Percentiles rank a stretch among this genome's conserved stretches.
Evolutionary conservation across 2,888 invertebrate species (phyloP).

Genomic region (Stenodera caucasica): DNA sequence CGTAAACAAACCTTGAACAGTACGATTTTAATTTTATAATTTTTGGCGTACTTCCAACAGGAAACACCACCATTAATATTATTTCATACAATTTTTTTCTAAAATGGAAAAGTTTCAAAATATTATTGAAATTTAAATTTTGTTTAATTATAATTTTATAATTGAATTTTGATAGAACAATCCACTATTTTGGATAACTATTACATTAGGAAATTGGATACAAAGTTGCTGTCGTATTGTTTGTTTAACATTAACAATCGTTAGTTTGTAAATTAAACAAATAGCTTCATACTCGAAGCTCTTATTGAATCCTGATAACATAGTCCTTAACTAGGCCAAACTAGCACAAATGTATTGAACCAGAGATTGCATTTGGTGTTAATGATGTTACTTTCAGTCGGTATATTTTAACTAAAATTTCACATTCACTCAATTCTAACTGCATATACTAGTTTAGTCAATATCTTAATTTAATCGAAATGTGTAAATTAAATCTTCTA

Average conservation of each 20-base stretch:
- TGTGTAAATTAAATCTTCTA: slow-evolving; percentile 22
- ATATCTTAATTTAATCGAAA: slow-evolving; percentile 21
- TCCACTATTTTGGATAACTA: neutral
- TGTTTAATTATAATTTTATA: too few relatives aligned
- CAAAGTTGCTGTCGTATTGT: neutral
- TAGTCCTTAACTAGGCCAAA: slow-evolving; percentile 17
- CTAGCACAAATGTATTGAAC: slow-evolving; percentile 14
- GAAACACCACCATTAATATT: too few relatives aligned
- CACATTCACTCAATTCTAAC: too few relatives aligned
- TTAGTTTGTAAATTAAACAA: neutral
- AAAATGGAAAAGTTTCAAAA: neutral
- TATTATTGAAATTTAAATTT: neutral
- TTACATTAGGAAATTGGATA: neutral
- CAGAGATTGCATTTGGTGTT: slow-evolving; percentile 13
- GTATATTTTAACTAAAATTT: slow-evolving; percentile 6
- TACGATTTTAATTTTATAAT: neutral
- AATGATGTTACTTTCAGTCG: slow-evolving; percentile 11
- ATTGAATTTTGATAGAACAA: too few relatives aligned
- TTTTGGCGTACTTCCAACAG: neutral
- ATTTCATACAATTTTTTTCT: too few relatives aligned
- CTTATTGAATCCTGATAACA: neutral
- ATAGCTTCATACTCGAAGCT: neutral
- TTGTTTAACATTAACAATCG: neutral
- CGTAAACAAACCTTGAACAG: neutral
- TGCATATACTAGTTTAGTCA: too few relatives aligned